Percentiles rank a stretch among this genome's conserved stretches.
These are phyloP conservation scores for Microcebus ravelobensis DNA, from an alignment of 2,113 vertebrate genomes.

Conservation along the genomic window DNA sequence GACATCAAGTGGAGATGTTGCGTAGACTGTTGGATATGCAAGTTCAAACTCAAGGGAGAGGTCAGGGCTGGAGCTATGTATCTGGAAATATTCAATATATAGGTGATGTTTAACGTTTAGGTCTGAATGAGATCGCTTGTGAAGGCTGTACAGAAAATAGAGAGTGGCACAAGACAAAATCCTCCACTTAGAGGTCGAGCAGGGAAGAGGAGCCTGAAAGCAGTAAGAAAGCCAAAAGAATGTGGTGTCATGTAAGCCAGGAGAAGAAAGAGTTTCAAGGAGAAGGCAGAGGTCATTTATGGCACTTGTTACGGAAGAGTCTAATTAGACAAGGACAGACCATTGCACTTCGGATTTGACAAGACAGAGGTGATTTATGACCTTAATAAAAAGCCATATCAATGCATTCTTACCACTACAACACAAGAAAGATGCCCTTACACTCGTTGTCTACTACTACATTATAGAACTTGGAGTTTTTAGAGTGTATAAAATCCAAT, in stretches of 20 bases:
- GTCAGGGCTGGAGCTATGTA: neutral
- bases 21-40: neutral
- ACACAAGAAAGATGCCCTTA: neutral
- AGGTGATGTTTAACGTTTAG: neutral
- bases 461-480: neutral
- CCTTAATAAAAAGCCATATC: neutral
- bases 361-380: neutral
- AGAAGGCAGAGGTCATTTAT: neutral
- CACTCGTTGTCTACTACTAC: neutral
- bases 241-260: neutral
- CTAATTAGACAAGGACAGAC: neutral
- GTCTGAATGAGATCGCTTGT: neutral
- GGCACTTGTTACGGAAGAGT: neutral
- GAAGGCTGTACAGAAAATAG: neutral
- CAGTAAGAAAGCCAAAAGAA: neutral
- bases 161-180: neutral
- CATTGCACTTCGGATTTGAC: neutral
- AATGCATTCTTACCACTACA: neutral
- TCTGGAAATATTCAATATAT: neutral
- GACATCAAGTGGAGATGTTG: neutral
- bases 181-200: neutral
- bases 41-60: neutral
- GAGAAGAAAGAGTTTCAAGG: neutral
- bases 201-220: neutral
- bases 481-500: neutral